A percentile compares a stretch with the other conserved stretches of the same genome.
Conservation (phyloP, 2,113 vertebrate genomes). For the Neotoma lepida region DNA sequence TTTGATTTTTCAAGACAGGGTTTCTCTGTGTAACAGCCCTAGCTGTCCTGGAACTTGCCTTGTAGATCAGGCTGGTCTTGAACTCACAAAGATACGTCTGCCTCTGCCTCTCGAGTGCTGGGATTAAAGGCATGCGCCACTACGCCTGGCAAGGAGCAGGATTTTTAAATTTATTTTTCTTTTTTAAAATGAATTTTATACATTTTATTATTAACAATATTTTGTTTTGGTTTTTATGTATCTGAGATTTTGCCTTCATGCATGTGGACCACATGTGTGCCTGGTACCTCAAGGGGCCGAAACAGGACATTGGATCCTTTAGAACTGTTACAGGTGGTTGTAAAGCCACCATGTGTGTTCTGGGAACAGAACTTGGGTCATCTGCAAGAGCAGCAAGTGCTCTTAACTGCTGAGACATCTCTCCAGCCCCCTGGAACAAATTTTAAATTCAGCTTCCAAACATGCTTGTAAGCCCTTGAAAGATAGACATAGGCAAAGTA, state of each 20-base stretch:
- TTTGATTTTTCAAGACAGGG: no score
- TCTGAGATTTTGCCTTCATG: neutral
- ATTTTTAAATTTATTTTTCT: neutral
- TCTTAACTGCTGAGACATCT: neutral
- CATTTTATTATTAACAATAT: neutral
- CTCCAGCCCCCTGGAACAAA: neutral
- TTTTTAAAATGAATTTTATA: neutral
- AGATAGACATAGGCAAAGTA: neutral
- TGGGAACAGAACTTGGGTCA: neutral
- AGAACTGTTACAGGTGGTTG: neutral
- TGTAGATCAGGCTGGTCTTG: no score
- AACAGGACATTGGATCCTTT: neutral
- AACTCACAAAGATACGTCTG: no score
- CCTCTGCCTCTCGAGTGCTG: no score
- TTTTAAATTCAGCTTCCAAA: neutral
- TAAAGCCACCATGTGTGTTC: neutral
- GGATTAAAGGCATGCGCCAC: no score
- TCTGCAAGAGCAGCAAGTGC: neutral
- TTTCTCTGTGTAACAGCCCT: no score
- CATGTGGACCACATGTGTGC: neutral
- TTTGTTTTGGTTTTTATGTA: neutral
- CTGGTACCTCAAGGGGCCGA: no score
- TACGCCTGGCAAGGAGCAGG: no score
- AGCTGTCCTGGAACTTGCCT: no score
- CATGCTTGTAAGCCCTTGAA: neutral